A percentile compares a stretch with the other conserved stretches of the same genome.
These are phyloP conservation scores for Byasa hedistus DNA, from an alignment of 2,888 invertebrate genomes.

Conservation along the genomic window DNA sequence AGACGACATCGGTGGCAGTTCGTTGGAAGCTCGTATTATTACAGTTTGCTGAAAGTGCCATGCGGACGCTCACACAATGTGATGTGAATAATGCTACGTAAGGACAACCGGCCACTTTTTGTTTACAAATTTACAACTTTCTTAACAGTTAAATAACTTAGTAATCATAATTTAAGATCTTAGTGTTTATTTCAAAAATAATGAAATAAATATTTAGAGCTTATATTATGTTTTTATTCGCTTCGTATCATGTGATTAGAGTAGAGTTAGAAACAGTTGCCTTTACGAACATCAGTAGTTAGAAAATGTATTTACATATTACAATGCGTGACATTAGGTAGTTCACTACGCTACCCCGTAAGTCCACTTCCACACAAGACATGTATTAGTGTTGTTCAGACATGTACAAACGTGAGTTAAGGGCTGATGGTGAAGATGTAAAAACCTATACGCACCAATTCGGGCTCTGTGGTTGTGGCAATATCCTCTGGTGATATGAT, in stretches of 20 bases:
- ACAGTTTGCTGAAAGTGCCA: conserved; percentile 80
- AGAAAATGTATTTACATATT: conserved; percentile 53
- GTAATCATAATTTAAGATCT: background rate
- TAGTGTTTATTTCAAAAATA: background rate
- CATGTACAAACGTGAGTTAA: conserved; percentile 40
- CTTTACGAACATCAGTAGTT: conserved; percentile 63
- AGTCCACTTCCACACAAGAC: conserved; percentile 53
- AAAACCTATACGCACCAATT: conserved; percentile 52
- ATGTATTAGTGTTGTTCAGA: conserved; percentile 43
- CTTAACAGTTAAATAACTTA: too few relatives aligned
- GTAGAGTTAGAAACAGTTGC: conserved; percentile 41
- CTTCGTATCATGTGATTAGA: too few relatives aligned
- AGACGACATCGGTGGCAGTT: conserved; percentile 59
- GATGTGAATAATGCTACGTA: conserved; percentile 55
- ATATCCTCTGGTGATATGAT: conserved; percentile 50
- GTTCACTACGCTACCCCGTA: conserved; percentile 51
- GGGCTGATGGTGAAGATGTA: conserved; percentile 20
- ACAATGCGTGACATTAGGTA: conserved; percentile 49
- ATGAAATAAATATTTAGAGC: background rate
- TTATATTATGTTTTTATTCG: background rate
- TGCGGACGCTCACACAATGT: conserved; percentile 76
- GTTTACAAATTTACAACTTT: background rate
- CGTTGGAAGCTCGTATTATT: conserved; percentile 73
- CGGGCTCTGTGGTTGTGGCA: conserved; percentile 61
- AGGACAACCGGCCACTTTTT: conserved; percentile 48